Conservation (phyloP, 1,140 invertebrate species). For the Zophobas atratus region DNA sequence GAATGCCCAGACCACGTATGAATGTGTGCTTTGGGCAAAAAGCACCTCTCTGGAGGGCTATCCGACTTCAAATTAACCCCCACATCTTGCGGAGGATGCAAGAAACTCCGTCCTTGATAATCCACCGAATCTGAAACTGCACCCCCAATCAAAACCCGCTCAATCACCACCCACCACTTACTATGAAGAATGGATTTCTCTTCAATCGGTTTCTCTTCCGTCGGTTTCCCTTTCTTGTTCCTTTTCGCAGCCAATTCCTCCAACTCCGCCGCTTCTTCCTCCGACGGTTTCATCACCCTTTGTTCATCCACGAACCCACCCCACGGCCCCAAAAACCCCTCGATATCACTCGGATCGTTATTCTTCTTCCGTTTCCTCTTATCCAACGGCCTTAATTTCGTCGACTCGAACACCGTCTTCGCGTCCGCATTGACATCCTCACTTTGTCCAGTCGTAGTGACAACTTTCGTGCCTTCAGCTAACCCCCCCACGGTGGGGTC, state of each 20-base stretch:
- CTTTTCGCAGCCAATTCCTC: conserved; percentile 96
- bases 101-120: conserved; percentile 96
- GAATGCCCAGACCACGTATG: conserved; percentile 98
- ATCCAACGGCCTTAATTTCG: conserved; percentile 80
- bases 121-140: conserved; percentile 94
- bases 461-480: conserved; percentile 74
- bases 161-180: conserved; percentile 70
- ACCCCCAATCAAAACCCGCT: conserved; percentile 57
- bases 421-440: conserved; percentile 55
- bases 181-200: conserved; percentile 97
- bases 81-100: conserved; percentile 95
- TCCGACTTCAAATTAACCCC: conserved; percentile 96
- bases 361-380: conserved; percentile 95
- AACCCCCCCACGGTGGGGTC: conserved; percentile 90
- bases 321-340: conserved; percentile 98
- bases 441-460: conserved; percentile 68
- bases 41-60: conserved; percentile 94
- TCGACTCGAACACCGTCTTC: conserved; percentile 93
- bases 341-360: conserved; percentile 92
- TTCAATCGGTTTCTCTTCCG: conserved; percentile 93
- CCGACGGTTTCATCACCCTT: conserved; percentile 88
- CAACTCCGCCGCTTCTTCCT: conserved; percentile 92
- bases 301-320: conserved; percentile 94
- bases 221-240: conserved; percentile 85
- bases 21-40: conserved; percentile 96